Evolutionary conservation across 2,888 invertebrate genomes (phyloP), one percentile per base, ranked within the genome.

Genomic region (Ligdia adustata): DNA sequence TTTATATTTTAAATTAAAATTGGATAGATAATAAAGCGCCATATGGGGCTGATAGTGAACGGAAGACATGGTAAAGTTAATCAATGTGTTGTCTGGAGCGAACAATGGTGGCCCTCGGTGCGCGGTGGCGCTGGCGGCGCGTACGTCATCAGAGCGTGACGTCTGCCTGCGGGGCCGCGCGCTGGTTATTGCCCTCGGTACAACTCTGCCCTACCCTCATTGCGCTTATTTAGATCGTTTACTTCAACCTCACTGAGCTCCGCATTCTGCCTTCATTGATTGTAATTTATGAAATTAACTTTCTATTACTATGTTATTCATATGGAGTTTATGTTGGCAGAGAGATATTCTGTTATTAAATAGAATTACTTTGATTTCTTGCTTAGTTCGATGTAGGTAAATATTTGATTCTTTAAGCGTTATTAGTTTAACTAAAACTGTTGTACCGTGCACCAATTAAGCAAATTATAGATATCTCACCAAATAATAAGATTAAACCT

Each of bases 91-190:
- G 39, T 18, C 18, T 15, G 16, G 29, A 20, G 27, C 20, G 32
- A 18, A 37, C 31, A 37, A 32, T 28, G 37, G 27, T 15, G 7
- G 11, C 20, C 40, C 29, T 11, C 51, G 51, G 57, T 53, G 61
- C 64, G 69, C 71, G 74, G 72, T 68, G 70, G 73, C 64, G 66
- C 70, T 58, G 20, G 20, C 70, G 69, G 75, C 73, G 72, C 73
- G 70, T 71, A 81, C 80, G 77, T 81, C 85, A 82, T 72, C 79
- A 67, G 79, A 78, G 75, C 83, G 65, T 83, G 82, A 83, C 85
- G 83, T 81, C 73, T 72, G 24, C 43, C 34, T 13, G 13, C 33
- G 6, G 22, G 24, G 7, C 22, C 69, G n/a, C 65, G 58, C 65
- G 55, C 67, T 76, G 79, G 74, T 73, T 75, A 73, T 72, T 79